phyloP scores from a whole-genome alignment of 1,140 invertebrate genomes.

The Drosophila setifemur region DNA sequence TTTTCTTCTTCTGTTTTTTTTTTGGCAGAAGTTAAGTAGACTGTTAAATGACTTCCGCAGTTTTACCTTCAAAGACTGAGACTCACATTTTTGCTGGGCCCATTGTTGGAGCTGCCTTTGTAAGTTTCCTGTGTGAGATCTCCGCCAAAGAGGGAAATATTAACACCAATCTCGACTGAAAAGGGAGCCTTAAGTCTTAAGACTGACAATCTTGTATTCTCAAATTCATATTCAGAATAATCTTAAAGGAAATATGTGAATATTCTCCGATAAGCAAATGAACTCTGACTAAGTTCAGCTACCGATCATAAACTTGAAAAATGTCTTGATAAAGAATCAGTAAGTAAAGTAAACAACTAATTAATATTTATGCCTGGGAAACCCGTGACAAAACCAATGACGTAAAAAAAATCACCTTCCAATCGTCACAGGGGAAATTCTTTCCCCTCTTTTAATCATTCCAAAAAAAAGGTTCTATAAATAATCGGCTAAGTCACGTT shows the following conservation, averaged over 20 bases:
- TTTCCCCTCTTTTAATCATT: background rate
- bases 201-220: background rate
- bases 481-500: slow-evolving; percentile 38
- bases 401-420: background rate
- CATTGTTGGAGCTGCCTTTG: slow-evolving; percentile 19
- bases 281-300: too few relatives aligned
- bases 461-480: slow-evolving; percentile 17
- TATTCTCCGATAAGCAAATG: too few relatives aligned
- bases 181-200: background rate
- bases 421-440: background rate
- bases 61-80: slow-evolving; percentile 44
- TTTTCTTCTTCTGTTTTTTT: background rate
- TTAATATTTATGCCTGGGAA: too few relatives aligned
- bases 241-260: too few relatives aligned
- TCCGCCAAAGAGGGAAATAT: slow-evolving; percentile 16
- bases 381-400: background rate
- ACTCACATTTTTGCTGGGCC: slow-evolving; percentile 19
- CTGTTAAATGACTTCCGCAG: slow-evolving; percentile 73
- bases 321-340: too few relatives aligned
- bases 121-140: slow-evolving; percentile 38
- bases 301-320: too few relatives aligned
- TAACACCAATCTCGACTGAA: slow-evolving; percentile 13
- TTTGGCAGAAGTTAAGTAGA: slow-evolving; percentile 64
- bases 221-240: too few relatives aligned
- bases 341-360: too few relatives aligned